Evolutionary conservation across 2,113 vertebrate genomes (phyloP), one percentile per base, ranked within the genome.

Genomic region (Camelus dromedarius): DNA sequence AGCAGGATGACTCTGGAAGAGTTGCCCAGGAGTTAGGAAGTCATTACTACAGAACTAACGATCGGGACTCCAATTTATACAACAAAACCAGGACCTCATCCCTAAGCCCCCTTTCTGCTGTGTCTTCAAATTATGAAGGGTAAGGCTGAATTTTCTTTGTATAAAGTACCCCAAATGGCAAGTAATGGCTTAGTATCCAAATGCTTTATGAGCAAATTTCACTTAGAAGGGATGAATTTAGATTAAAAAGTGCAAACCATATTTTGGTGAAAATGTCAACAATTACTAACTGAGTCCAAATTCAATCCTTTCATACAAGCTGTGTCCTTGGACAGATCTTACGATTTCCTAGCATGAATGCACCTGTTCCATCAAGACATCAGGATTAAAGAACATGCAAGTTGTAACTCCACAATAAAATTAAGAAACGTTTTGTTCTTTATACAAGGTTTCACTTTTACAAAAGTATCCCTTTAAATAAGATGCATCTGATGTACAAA

Each of bases 401-500:
- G 98, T 98, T 98, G 98, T 98, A 99, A 98, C 98, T 99, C 97
- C 98, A 99, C 99, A 98, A 98, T 98, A 98, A 98, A 98, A 98
- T 98, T 99, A 98, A 99, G 99, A 99, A 99, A 99, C 98, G 26
- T 98, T 98, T 98, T 98, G 98, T 99, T 98, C 98, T 99, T 99
- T 99, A 98, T 99, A 99, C 99, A 99, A 99, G 98, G 98, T 99
- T 98, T 98, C 98, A 99, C 98, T 99, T 99, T 98, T 99, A 99
- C 98, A 99, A 99, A 99, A 99, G 98, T 99, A 99, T 99, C 99
- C 98, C 99, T 99, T 99, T 98, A 99, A 99, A 99, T 99, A 99
- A 99, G 98, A 99, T 99, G 99, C 98, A 98, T 99, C 98, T 98
- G 99, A 99, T 99, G 99, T 99, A 99, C 98, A 99, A 99, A 99